A percentile compares a stretch with the other conserved stretches of the same genome.
These are phyloP conservation scores for Polymixis flavicincta DNA, from an alignment of 2,888 invertebrate genomes.

Conservation along the genomic window DNA sequence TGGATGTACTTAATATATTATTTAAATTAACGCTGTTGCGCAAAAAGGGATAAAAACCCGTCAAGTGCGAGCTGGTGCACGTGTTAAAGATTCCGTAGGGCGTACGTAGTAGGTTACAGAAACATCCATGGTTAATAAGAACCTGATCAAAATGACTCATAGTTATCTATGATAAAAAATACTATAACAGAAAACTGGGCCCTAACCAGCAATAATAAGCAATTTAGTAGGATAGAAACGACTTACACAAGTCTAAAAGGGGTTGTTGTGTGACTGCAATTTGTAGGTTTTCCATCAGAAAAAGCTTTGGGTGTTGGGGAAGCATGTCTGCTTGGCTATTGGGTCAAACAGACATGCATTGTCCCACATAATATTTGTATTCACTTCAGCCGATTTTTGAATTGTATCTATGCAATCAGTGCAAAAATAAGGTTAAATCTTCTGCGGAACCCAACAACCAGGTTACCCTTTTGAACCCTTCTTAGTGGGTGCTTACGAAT, in stretches of 20 bases:
- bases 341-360: too few species aligned
- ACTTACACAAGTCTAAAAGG: not conserved
- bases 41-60: conserved; percentile 44
- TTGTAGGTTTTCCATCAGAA: not conserved
- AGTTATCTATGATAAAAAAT: not conserved
- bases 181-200: not conserved
- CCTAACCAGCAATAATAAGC: not conserved
- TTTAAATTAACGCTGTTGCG: conserved; percentile 39
- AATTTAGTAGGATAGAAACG: not conserved
- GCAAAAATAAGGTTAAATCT: conserved; percentile 1
- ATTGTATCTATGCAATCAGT: not conserved
- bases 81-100: conserved; percentile 6
- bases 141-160: too few species aligned
- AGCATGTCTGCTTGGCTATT: too few species aligned
- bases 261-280: not conserved
- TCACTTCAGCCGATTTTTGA: too few species aligned
- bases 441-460: conserved; percentile 19
- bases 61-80: not conserved
- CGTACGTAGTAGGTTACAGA: not conserved
- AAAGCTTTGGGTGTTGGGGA: too few species aligned
- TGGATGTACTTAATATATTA: conserved; percentile 57
- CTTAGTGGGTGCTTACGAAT: conserved; percentile 56
- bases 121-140: not conserved
- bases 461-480: conserved; percentile 56
- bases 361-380: too few species aligned